Base-by-base conservation (phyloP, 1,140 invertebrate species). In the Heliconius himera region DNA sequence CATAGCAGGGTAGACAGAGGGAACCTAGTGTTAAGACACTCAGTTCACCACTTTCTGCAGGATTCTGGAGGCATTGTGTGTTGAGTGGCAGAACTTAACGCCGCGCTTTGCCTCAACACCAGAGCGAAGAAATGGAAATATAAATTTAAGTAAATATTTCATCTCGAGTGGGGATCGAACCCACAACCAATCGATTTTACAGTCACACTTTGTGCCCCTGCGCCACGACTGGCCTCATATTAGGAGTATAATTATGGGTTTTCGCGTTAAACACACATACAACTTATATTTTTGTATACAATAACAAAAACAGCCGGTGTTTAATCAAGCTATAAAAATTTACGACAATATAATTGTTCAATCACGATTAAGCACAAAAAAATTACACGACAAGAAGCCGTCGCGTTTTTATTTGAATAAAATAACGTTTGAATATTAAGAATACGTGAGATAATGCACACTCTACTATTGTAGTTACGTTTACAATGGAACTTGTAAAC, bases 401-500 rank as follows among this genome's bases (percentile, higher is more conserved):
- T 66, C 60, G 46, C 36, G 74, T 54, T 74, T 70, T 70, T 46
- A 20, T 76, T 54, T 76, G 38, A 46, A 76, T 70, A 49, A 70
- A 70, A 76, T 66, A 76, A 36, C 54, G 74, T 76, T 29, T 75
- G 74, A 36, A 75, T 76, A 70, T 77, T 77, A 54, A 81, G 78
- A 78, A 54, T 78, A 73, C 78, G 78, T 82, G 76, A 84, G 81
- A 83, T 82, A 83, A 84, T 84, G 76, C 73, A 74, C 41, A 60
- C 56, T 80, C 80, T 79, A 81, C 26, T 70, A 70, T 56, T 54
- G 72, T 79, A 3, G 54, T 56, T 82, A 77, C 72, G 82, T 83
- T 74, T 77, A 87, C 88, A 89, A 87, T 88, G 73, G 81, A 81
- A 84, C 79, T 82, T 81, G 83, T 85, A 82, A 82, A 81, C 72